A percentile compares a stretch with the other conserved stretches of the same genome.
Conservation (phyloP, 2,113 vertebrate species). For the Hyperoodon ampullatus region DNA sequence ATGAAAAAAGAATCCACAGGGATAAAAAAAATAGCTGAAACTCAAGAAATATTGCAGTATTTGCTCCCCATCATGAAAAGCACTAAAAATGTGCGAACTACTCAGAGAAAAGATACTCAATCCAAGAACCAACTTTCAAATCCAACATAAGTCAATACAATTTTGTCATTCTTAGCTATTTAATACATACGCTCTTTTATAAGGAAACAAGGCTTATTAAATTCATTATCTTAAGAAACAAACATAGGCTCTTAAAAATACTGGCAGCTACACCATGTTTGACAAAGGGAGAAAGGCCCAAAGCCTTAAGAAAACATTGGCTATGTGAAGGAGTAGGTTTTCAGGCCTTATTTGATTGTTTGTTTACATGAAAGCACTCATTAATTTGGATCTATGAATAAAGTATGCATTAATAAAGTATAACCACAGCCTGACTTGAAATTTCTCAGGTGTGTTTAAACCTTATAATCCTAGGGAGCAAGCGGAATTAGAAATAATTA, state of each 20-base stretch:
- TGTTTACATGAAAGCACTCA: background rate
- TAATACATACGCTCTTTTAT: constrained; percentile 1
- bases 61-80: constrained; percentile 64
- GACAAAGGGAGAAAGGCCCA: background rate
- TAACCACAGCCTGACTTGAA: background rate
- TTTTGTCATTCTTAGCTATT: background rate
- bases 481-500: constrained; percentile 21
- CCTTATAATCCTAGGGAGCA: background rate
- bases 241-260: background rate
- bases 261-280: background rate
- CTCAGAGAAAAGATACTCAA: constrained; percentile 53
- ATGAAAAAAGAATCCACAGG: constrained; percentile 65
- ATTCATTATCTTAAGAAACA: background rate
- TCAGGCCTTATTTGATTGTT: background rate
- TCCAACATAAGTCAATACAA: background rate
- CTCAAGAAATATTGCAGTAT: constrained; percentile 64
- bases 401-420: background rate
- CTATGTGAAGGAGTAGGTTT: background rate
- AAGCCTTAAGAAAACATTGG: background rate
- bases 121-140: constrained; percentile 56
- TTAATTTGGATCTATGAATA: constrained; percentile 1
- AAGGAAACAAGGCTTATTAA: constrained; percentile 38
- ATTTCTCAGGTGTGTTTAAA: constrained; percentile 6
- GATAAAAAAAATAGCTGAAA: constrained; percentile 58
- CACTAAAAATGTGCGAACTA: constrained; percentile 27